Evolutionary conservation across 2,888 invertebrate genomes (phyloP).

Genomic region (Oligia fasciuncula): DNA sequence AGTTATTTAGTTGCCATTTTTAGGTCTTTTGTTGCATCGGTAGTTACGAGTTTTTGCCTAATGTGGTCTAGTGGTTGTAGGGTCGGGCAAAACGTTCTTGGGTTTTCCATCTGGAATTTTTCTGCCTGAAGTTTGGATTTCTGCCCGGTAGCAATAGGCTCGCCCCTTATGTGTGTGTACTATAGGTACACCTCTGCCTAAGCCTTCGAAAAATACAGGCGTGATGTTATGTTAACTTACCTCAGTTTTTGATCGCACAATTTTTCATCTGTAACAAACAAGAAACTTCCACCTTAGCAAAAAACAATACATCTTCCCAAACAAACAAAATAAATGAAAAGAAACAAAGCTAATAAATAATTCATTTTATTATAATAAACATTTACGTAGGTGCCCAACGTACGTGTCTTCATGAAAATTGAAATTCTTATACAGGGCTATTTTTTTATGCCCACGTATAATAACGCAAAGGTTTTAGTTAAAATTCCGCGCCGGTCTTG

Average conservation of each 20-base stretch:
- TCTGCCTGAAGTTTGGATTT: not conserved
- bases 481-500: constrained; percentile 77
- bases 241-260: not conserved
- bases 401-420: constrained; percentile 69
- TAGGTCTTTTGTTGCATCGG: not conserved
- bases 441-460: constrained; percentile 55
- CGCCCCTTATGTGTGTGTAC: not conserved
- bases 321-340: constrained; percentile 45
- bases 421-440: constrained; percentile 62
- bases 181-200: not conserved
- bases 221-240: not conserved
- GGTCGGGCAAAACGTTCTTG: not conserved
- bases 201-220: not conserved
- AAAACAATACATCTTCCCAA: constrained; percentile 31
- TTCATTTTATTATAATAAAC: constrained; percentile 65
- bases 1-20: not conserved
- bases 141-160: not conserved
- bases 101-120: too few relatives aligned
- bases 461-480: constrained; percentile 71
- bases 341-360: constrained; percentile 63
- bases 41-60: not conserved
- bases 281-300: constrained; percentile 3
- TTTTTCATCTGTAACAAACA: constrained; percentile 12
- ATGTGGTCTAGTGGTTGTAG: not conserved
- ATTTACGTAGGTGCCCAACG: constrained; percentile 43